Evolutionary conservation across 2,113 vertebrate genomes (phyloP).

Genomic region (Benitochromis conjunctus): DNA sequence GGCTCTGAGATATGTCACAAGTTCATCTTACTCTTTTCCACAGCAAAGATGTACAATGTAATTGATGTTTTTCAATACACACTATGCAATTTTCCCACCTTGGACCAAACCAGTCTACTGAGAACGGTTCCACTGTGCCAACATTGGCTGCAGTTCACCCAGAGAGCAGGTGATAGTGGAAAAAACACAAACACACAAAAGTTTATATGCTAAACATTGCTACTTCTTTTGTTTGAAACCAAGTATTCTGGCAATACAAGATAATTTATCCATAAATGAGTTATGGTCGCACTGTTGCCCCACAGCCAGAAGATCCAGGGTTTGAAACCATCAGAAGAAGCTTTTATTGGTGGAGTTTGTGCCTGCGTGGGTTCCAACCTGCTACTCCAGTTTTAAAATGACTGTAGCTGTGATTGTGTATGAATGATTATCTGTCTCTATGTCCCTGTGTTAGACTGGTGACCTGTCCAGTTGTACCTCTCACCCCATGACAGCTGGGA

Average conservation of each 20-base stretch:
- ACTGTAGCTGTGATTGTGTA: background rate
- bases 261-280: background rate
- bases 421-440: background rate
- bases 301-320: no score
- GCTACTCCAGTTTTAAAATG: no score
- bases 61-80: background rate
- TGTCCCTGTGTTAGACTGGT: accelerated
- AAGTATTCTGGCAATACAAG: background rate
- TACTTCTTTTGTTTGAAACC: background rate
- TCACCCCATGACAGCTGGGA: background rate
- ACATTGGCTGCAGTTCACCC: background rate
- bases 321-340: no score
- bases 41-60: background rate
- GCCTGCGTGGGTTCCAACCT: no score
- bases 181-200: background rate
- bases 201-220: background rate
- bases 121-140: background rate
- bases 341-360: no score
- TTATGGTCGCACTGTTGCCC: background rate
- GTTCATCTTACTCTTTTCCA: background rate
- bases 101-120: background rate
- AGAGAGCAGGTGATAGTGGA: background rate
- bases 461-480: background rate
- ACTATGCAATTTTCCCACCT: background rate
- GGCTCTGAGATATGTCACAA: background rate